phyloP scores from a whole-genome alignment of 2,888 invertebrate genomes.

The Drosophila paranaensis region DNA sequence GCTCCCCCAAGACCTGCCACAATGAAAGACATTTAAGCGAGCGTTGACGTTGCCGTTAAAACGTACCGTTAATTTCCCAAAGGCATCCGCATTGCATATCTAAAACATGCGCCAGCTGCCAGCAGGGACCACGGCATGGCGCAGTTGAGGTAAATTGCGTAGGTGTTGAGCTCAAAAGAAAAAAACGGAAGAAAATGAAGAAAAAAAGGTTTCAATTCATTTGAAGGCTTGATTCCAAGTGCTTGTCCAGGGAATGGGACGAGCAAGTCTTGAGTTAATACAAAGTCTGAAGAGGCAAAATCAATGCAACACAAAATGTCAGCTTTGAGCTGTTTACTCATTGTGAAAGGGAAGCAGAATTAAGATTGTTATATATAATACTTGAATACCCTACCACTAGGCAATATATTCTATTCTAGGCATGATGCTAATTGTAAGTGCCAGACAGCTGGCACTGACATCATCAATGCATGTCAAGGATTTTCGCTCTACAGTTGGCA shows the following conservation, averaged over 20 bases:
- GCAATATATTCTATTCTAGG: background rate
- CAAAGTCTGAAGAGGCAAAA: constrained; percentile 1
- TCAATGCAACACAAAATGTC: background rate
- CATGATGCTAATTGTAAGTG: constrained; percentile 38
- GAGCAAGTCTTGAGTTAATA: background rate
- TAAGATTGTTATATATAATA: background rate
- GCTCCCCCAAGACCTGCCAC: constrained; percentile 38
- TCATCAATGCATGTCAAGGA: constrained; percentile 24
- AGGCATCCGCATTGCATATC: constrained; percentile 69
- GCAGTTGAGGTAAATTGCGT: constrained; percentile 42
- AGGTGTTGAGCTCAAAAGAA: constrained; percentile 29
- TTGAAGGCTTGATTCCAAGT: constrained; percentile 7
- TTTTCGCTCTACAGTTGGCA: background rate
- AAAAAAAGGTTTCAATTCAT: constrained; percentile 15
- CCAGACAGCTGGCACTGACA: constrained; percentile 20
- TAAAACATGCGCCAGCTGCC: constrained; percentile 61
- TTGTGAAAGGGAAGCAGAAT: background rate
- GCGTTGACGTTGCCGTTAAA: constrained; percentile 56
- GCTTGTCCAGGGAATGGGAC: background rate
- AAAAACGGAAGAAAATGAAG: background rate
- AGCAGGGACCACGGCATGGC: constrained; percentile 28
- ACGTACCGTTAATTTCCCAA: constrained; percentile 72
- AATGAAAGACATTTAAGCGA: constrained; percentile 37
- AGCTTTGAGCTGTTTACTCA: background rate
- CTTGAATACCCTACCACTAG: background rate